A percentile compares a stretch with the other conserved stretches of the same genome.
Conservation (phyloP, 2,888 invertebrate genomes). For the Drosophila suboccidentalis region DNA sequence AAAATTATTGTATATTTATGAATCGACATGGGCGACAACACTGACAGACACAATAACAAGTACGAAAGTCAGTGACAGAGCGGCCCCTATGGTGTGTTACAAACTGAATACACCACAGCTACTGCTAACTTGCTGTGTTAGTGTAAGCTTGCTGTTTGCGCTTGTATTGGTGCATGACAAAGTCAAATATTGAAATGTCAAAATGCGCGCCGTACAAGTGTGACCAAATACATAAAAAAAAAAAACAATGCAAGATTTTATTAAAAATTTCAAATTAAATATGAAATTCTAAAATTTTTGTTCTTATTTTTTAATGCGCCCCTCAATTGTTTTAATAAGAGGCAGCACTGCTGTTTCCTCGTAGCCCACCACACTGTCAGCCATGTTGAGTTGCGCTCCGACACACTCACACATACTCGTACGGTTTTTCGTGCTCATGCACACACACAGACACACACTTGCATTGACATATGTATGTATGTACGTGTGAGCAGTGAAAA, state of each 20-base stretch:
- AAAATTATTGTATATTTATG: constrained; percentile 23
- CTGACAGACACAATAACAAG: constrained; percentile 54
- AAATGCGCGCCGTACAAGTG: constrained; percentile 56
- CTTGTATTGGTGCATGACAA: constrained; percentile 60
- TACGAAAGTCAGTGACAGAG: constrained; percentile 50
- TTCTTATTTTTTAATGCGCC: background rate
- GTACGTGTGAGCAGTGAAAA: constrained; percentile 43
- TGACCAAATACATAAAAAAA: constrained; percentile 32
- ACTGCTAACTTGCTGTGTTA: constrained; percentile 18
- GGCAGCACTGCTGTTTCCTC: constrained; percentile 42
- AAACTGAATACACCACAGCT: constrained; percentile 51
- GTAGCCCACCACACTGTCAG: constrained; percentile 70
- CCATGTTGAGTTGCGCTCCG: constrained; percentile 78
- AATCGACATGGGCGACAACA: constrained; percentile 55
- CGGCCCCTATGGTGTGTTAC: constrained; percentile 57
- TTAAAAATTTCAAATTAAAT: background rate
- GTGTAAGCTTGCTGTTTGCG: constrained; percentile 26
- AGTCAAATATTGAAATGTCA: constrained; percentile 61
- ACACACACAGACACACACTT: constrained; percentile 31
- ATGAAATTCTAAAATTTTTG: background rate
- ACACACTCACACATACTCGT: constrained; percentile 53
- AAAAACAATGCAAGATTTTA: background rate
- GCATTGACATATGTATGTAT: constrained; percentile 40
- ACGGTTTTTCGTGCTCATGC: constrained; percentile 24
- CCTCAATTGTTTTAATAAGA: constrained; percentile 15